These are phyloP conservation scores for Solen grandis DNA, from an alignment of 1,140 invertebrate species.

Conservation along the genomic window DNA sequence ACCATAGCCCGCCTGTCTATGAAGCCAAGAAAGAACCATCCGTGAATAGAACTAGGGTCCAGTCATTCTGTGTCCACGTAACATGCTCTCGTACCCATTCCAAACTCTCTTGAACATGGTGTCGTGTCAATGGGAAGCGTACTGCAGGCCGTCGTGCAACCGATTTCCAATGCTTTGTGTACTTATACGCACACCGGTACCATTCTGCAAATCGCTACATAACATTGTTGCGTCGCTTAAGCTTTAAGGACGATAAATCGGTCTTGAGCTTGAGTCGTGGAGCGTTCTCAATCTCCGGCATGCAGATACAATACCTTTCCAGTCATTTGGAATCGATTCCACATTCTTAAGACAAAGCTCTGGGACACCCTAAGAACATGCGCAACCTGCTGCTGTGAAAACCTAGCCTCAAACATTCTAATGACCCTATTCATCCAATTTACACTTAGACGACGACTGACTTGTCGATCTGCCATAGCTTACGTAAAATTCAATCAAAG, in stretches of 20 bases:
- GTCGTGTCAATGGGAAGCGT: background rate
- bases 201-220: background rate
- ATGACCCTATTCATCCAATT: background rate
- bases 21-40: background rate
- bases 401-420: background rate
- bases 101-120: background rate
- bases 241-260: background rate
- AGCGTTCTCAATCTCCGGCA: background rate
- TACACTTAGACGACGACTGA: background rate
- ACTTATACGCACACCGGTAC: background rate
- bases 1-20: background rate
- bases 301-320: background rate
- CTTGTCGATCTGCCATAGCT: background rate
- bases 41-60: background rate
- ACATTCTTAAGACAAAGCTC: background rate
- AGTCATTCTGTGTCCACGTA: background rate
- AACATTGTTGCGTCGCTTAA: background rate
- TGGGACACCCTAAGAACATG: conserved; percentile 7
- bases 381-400: background rate
- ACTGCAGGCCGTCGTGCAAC: background rate
- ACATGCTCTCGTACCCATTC: background rate
- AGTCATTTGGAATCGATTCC: background rate
- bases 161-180: background rate
- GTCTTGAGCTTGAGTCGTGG: background rate
- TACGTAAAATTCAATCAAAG: background rate